These are phyloP conservation scores for Enteromius trimaculatus DNA, from an alignment of 2,797 vertebrate genomes.

Conservation along the genomic window DNA sequence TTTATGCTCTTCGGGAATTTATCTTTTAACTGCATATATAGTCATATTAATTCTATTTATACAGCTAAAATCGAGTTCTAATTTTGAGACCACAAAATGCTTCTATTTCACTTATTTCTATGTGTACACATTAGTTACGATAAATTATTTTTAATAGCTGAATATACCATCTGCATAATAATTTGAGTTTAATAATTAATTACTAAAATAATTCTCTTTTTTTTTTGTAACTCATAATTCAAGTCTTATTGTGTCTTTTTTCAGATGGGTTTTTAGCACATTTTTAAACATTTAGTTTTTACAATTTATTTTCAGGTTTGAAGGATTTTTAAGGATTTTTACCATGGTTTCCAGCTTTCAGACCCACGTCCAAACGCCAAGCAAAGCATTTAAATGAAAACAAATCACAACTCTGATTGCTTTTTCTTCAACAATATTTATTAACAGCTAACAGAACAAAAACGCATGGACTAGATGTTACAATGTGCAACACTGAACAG, in stretches of 20 bases:
- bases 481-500: conserved; percentile 66
- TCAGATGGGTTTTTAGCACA: background rate
- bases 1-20: background rate
- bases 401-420: conserved; percentile 10
- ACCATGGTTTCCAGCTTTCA: background rate
- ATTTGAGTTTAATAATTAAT: background rate
- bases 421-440: conserved; percentile 58
- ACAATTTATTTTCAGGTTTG: background rate
- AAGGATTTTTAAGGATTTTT: background rate
- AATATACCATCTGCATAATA: background rate
- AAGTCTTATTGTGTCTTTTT: background rate
- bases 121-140: background rate
- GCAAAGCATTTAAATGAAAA: background rate
- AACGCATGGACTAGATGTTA: conserved; percentile 66
- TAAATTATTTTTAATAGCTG: background rate
- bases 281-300: background rate
- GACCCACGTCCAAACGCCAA: background rate
- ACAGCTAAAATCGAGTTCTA: background rate
- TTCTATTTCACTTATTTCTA: background rate
- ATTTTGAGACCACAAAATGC: background rate
- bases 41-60: background rate
- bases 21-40: background rate
- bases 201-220: background rate
- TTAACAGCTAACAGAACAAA: conserved; percentile 63
- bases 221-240: too few species aligned